These are phyloP conservation scores for Scaptodrosophila latifasciaeformis DNA, from an alignment of 2,888 invertebrate genomes.

Conservation along the genomic window DNA sequence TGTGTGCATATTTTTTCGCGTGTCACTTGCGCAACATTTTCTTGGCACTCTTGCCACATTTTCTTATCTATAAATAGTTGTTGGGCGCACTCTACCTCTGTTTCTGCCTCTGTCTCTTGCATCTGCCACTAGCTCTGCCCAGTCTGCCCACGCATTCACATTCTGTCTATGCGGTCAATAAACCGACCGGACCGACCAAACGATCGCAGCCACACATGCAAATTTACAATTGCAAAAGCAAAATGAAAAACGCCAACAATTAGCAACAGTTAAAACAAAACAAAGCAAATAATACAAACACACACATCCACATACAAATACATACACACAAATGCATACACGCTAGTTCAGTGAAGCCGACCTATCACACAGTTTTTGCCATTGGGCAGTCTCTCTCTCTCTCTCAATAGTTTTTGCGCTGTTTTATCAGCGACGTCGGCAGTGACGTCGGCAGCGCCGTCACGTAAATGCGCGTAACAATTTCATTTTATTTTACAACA, in stretches of 20 bases:
- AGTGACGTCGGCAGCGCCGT: slow-evolving; percentile 27
- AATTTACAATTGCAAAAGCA: slow-evolving; percentile 47
- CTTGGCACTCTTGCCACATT: slow-evolving; percentile 63
- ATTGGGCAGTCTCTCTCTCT: slow-evolving; percentile 44
- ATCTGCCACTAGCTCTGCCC: slow-evolving; percentile 22
- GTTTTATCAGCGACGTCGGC: not conserved
- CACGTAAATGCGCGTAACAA: slow-evolving; percentile 53
- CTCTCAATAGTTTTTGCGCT: slow-evolving; percentile 30
- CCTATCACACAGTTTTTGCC: slow-evolving; percentile 67
- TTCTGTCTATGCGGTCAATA: slow-evolving; percentile 59
- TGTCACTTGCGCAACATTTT: slow-evolving; percentile 32
- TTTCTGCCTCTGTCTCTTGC: slow-evolving; percentile 6
- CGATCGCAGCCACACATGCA: slow-evolving; percentile 66
- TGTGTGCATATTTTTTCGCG: slow-evolving; percentile 26
- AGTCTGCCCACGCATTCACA: slow-evolving; percentile 41
- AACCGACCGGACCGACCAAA: slow-evolving; percentile 15
- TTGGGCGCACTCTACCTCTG: slow-evolving; percentile 24
- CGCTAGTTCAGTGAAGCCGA: slow-evolving; percentile 38
- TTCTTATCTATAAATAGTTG: slow-evolving; percentile 68
- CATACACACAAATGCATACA: not conserved
- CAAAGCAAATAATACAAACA: slow-evolving; percentile 16
- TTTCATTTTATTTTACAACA: slow-evolving; percentile 53
- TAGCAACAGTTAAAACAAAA: slow-evolving; percentile 38
- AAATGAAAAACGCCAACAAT: slow-evolving; percentile 47
- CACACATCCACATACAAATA: slow-evolving; percentile 17